Evolutionary conservation across 2,888 invertebrate species (phyloP), one percentile per base, ranked within the genome.

Genomic region (Molorchus minor): DNA sequence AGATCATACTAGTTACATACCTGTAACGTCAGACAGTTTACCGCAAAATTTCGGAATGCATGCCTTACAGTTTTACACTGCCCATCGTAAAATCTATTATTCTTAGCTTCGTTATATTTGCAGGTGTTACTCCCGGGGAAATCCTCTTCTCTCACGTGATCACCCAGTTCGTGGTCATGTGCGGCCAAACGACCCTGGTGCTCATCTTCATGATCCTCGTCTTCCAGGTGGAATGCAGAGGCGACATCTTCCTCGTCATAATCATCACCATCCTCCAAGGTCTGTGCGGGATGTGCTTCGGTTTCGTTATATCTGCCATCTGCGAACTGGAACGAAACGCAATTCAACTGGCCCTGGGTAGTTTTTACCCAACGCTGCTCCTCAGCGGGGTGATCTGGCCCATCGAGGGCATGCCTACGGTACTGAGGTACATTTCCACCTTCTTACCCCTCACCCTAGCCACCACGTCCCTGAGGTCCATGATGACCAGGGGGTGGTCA

Each of bases 241-340:
- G 97, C 10, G 91, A 94, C 53, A 87, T 96, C 46, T 84, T 89
- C 51, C 90, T 90, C 82, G 95, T 96, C 12, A 86, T 96, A 63
- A 83, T 93, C 66, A 82, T 96, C 25, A 95, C 96, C 1, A 85
- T 97, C 67, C 82, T 96, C 63, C 96, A 96, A 82, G 96, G 92
- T 66, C 86, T 96, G 33, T 95, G 96, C 79, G 97, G 97, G 70
- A 97, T 97, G 97, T 94, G 95, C 77, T 94, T 96, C 82, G 97
- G 97, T 57, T 94, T 96, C 81, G 90, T 96, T 43, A 95, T 96
- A 72, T 96, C 96, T 0, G 92, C 95, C 0, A 88, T 95, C 33
- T 96, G 96, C 82, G 94, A 94, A 77, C 83, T 95, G 64, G 96
- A 96, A 79, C 86, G 94, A 44, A 94, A 95, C 82, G 96, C 96